phyloP scores from a whole-genome alignment of 2,888 invertebrate genomes.

The Pogonocherus hispidulus region DNA sequence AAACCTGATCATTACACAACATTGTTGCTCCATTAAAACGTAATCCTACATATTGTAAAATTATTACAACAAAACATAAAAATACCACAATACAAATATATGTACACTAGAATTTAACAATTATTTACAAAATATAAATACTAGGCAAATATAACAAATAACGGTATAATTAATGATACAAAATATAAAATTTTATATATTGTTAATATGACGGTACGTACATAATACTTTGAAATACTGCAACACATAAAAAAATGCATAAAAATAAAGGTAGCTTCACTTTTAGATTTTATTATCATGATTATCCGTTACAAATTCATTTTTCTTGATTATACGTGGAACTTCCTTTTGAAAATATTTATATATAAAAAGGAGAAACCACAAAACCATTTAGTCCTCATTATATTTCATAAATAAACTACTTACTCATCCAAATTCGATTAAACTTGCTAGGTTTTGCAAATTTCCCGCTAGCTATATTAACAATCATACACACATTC shows the following conservation, averaged over 20 bases:
- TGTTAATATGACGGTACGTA: background rate
- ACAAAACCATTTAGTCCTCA: constrained; percentile 14
- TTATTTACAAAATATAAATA: constrained; percentile 17
- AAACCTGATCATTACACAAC: constrained; percentile 11
- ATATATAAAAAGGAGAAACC: constrained; percentile 17
- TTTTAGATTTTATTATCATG: background rate
- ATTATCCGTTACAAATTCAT: background rate
- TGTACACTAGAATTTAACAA: constrained; percentile 21
- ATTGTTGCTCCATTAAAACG: constrained; percentile 6
- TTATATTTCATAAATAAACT: constrained; percentile 11
- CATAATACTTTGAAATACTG: constrained; percentile 20
- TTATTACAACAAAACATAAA: constrained; percentile 10
- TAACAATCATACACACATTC: constrained; percentile 28
- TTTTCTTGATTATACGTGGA: constrained; percentile 14
- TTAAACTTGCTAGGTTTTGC: constrained; percentile 4
- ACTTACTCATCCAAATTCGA: background rate
- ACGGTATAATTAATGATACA: constrained; percentile 6
- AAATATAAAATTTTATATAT: constrained; percentile 6
- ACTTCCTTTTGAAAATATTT: constrained; percentile 45
- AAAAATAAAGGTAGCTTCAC: constrained; percentile 13
- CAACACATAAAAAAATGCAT: constrained; percentile 8
- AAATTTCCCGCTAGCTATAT: constrained; percentile 2
- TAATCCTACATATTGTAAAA: background rate
- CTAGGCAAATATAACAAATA: constrained; percentile 21
- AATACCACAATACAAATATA: background rate